A percentile compares a stretch with the other conserved stretches of the same genome.
Evolutionary conservation across 2,113 vertebrate genomes (phyloP).

Genomic region (Myotis davidii): DNA sequence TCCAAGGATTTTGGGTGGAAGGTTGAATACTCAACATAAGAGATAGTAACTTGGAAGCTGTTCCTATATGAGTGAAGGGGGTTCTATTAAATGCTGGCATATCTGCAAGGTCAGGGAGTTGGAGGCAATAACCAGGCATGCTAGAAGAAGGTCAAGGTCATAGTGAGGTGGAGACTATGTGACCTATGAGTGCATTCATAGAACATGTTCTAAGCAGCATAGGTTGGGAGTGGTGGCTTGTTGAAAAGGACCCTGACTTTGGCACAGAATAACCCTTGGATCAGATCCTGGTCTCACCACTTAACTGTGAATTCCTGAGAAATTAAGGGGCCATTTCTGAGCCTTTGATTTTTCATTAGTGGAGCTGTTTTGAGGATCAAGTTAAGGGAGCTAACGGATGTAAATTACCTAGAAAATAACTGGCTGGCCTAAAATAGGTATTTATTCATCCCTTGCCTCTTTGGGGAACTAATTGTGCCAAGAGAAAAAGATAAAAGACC

Average conservation of each 20-base stretch:
- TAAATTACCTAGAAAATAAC: conserved; percentile 22
- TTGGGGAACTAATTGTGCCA: not conserved
- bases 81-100: not conserved
- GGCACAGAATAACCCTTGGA: not conserved
- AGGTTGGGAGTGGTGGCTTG: not conserved
- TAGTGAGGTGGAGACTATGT: not conserved
- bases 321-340: not conserved
- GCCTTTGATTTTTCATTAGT: not conserved
- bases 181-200: not conserved
- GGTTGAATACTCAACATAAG: not conserved
- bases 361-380: not conserved
- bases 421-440: not conserved
- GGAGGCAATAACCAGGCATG: not conserved
- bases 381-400: not conserved
- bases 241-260: not conserved
- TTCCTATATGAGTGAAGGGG: not conserved
- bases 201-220: not conserved
- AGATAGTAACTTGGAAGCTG: not conserved
- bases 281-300: not conserved
- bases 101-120: not conserved
- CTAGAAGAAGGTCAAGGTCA: not conserved
- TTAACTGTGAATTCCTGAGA: not conserved
- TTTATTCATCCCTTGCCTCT: not conserved
- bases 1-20: not conserved
- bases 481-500: not conserved